These are phyloP conservation scores for Osmoderma eremita DNA, from an alignment of 2,888 invertebrate species.

Conservation along the genomic window DNA sequence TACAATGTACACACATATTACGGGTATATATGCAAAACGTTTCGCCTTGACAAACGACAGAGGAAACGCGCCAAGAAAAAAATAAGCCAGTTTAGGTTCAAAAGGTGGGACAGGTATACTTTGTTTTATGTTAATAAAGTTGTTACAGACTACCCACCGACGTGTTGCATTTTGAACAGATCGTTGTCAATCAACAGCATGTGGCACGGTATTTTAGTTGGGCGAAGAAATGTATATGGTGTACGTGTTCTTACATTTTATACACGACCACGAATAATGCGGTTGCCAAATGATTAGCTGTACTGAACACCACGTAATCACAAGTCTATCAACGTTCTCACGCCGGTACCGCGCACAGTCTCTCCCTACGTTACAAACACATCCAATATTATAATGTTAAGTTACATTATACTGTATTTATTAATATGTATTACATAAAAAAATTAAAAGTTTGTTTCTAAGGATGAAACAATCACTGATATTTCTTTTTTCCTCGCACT, in stretches of 20 bases:
- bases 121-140: constrained; percentile 45
- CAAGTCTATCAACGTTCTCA: neutral
- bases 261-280: constrained; percentile 4
- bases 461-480: too few species aligned
- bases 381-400: constrained; percentile 29
- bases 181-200: constrained; percentile 38
- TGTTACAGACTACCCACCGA: constrained; percentile 42
- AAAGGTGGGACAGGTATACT: constrained; percentile 42
- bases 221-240: constrained; percentile 24
- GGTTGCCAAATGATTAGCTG: neutral
- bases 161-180: constrained; percentile 34
- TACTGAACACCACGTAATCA: neutral
- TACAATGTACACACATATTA: constrained; percentile 33
- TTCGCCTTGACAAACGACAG: constrained; percentile 38
- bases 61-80: constrained; percentile 33
- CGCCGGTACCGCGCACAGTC: neutral
- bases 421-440: neutral
- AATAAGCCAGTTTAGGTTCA: constrained; percentile 41
- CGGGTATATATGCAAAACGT: constrained; percentile 40
- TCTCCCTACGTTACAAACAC: constrained; percentile 29
- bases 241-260: constrained; percentile 6
- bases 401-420: neutral
- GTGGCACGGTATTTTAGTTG: constrained; percentile 28
- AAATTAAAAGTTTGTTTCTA: neutral
- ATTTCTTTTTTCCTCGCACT: too few species aligned